Percentiles rank a stretch among this genome's conserved stretches.
These are phyloP conservation scores for Subacronicta megacephala DNA, from an alignment of 2,888 invertebrate species.

Conservation along the genomic window DNA sequence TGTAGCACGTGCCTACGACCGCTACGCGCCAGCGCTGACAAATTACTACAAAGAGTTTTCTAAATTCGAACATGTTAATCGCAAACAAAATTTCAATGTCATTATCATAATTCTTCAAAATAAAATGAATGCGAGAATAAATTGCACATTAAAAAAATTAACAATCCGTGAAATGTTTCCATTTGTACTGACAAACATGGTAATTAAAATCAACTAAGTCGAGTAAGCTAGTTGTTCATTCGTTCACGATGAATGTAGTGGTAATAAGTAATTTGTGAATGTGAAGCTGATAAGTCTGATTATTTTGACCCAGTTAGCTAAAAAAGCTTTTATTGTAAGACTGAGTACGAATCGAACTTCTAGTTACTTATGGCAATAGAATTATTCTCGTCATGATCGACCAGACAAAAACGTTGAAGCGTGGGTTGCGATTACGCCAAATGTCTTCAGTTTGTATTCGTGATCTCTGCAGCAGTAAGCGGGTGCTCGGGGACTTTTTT, in stretches of 20 bases:
- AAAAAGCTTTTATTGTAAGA: slow-evolving; percentile 28
- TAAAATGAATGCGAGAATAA: neutral
- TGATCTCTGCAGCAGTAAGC: slow-evolving; percentile 24
- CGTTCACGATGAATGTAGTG: slow-evolving; percentile 19
- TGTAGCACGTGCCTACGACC: slow-evolving; percentile 49
- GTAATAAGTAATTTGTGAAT: slow-evolving; percentile 30
- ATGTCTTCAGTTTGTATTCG: slow-evolving; percentile 7
- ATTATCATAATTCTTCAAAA: neutral
- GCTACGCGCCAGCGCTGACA: slow-evolving; percentile 44
- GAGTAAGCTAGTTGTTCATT: slow-evolving; percentile 20
- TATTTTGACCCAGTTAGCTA: slow-evolving; percentile 35
- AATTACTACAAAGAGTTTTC: slow-evolving; percentile 37
- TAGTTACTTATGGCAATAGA: slow-evolving; percentile 17
- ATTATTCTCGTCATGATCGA: slow-evolving; percentile 7
- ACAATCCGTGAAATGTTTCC: slow-evolving; percentile 33
- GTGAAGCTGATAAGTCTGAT: slow-evolving; percentile 29
- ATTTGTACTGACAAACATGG: slow-evolving; percentile 20
- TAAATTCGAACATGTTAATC: slow-evolving; percentile 30
- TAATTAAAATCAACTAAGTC: slow-evolving; percentile 29
- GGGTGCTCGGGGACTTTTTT: slow-evolving; percentile 36
- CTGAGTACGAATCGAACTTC: slow-evolving; percentile 1
- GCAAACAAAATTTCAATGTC: slow-evolving; percentile 9
- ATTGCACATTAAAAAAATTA: slow-evolving; percentile 28
- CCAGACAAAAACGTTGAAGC: slow-evolving; percentile 9
- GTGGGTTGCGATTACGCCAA: slow-evolving; percentile 1